These are phyloP conservation scores for Aradophagus sp. DNA, from an alignment of 1,140 invertebrate genomes.

Conservation along the genomic window DNA sequence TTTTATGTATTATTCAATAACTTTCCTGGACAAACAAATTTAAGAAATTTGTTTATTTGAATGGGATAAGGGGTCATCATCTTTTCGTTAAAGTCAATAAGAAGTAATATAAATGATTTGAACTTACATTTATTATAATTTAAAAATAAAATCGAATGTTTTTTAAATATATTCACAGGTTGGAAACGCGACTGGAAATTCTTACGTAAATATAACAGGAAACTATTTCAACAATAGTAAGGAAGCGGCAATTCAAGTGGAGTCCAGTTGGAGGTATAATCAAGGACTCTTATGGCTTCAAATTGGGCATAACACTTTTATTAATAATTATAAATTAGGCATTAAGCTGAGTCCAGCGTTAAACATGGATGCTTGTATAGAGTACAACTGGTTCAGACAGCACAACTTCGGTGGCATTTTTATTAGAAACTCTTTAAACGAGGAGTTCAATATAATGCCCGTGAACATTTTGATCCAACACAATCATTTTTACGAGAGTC, in stretches of 20 bases:
- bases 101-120: too few species aligned
- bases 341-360: conserved; percentile 89
- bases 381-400: conserved; percentile 90
- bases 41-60: too few species aligned
- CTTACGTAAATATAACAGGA: conserved; percentile 89
- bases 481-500: conserved; percentile 92
- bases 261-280: conserved; percentile 84
- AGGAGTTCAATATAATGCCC: conserved; percentile 82
- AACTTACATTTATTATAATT: too few species aligned
- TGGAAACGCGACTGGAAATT: conserved; percentile 84
- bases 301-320: conserved; percentile 90
- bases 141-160: too few species aligned
- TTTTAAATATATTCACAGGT: conserved; percentile 72
- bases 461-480: conserved; percentile 86
- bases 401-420: conserved; percentile 89
- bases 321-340: conserved; percentile 83
- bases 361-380: conserved; percentile 86
- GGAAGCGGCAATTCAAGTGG: conserved; percentile 84
- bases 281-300: conserved; percentile 79
- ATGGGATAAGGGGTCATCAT: too few species aligned
- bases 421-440: conserved; percentile 86
- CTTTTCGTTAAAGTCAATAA: too few species aligned
- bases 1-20: too few species aligned
- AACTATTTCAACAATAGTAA: conserved; percentile 87
- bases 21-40: too few species aligned